Percentiles rank a stretch among this genome's conserved stretches.
phyloP scores from a whole-genome alignment of 2,797 vertebrate species.

The Enteromius treurensis region DNA sequence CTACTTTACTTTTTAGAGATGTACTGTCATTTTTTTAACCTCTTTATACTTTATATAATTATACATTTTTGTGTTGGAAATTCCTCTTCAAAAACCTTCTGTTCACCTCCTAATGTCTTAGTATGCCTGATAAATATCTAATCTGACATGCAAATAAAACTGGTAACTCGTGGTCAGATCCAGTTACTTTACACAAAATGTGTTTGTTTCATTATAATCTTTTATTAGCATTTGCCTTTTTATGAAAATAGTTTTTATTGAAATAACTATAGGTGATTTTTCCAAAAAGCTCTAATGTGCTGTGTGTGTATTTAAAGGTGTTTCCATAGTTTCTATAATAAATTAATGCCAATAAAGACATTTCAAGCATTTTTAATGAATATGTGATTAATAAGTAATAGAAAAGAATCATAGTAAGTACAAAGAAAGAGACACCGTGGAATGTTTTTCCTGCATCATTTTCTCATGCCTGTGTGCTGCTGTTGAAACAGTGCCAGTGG shows the following conservation, averaged over 20 bases:
- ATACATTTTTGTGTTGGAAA: background rate
- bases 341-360: slow-evolving; percentile 1
- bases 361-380: slow-evolving; percentile 1
- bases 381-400: background rate
- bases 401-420: background rate
- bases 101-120: background rate
- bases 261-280: background rate
- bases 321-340: background rate
- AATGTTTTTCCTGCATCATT: slow-evolving; percentile 32
- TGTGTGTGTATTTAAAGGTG: background rate
- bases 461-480: slow-evolving; percentile 27
- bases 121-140: background rate
- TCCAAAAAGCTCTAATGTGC: background rate
- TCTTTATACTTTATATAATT: background rate
- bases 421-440: slow-evolving; percentile 5
- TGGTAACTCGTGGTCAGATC: background rate
- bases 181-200: background rate
- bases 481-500: slow-evolving; percentile 57
- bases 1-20: background rate
- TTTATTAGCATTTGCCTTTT: background rate
- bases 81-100: background rate
- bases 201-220: background rate
- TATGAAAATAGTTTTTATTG: background rate
- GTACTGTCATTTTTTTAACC: background rate
- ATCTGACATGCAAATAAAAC: slow-evolving; percentile 7